A percentile compares a stretch with the other conserved stretches of the same genome.
Conservation (phyloP, 2,797 vertebrate genomes). For the Chaetodon trifasciatus region DNA sequence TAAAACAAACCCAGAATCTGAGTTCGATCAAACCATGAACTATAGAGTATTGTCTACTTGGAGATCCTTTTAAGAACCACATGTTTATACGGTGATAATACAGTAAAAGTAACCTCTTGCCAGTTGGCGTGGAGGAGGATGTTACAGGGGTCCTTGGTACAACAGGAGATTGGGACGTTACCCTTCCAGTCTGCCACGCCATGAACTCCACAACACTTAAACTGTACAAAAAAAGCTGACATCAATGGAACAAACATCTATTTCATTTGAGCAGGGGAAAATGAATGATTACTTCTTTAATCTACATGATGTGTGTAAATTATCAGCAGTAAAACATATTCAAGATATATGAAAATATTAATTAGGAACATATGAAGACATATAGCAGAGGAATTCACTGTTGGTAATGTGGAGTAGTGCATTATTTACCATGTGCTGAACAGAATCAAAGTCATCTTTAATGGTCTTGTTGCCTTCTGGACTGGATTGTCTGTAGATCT, state of each 20-base stretch:
- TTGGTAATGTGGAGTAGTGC: neutral
- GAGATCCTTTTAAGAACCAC: neutral
- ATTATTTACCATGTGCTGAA: constrained; percentile 73
- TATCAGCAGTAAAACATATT: neutral
- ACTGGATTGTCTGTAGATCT: constrained; percentile 67
- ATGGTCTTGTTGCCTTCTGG: constrained; percentile 61
- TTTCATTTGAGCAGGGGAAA: neutral
- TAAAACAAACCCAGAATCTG: neutral
- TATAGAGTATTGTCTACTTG: neutral
- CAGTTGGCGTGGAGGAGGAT: constrained; percentile 37
- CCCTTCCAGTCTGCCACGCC: constrained; percentile 72
- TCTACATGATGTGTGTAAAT: neutral
- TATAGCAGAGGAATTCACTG: neutral
- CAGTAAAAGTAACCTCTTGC: constrained; percentile 66
- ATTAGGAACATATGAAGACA: neutral
- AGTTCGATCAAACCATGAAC: neutral
- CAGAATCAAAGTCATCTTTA: constrained; percentile 74
- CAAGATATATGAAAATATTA: neutral
- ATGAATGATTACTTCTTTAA: neutral
- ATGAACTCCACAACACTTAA: constrained; percentile 79
- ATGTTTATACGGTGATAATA: neutral
- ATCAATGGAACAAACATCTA: neutral
- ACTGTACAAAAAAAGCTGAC: constrained; percentile 54
- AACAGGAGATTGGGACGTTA: constrained; percentile 74
- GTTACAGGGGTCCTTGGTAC: constrained; percentile 69